Evolutionary conservation across 2,113 vertebrate species (phyloP).

Genomic region (Protobothrops mucrosquamatus): DNA sequence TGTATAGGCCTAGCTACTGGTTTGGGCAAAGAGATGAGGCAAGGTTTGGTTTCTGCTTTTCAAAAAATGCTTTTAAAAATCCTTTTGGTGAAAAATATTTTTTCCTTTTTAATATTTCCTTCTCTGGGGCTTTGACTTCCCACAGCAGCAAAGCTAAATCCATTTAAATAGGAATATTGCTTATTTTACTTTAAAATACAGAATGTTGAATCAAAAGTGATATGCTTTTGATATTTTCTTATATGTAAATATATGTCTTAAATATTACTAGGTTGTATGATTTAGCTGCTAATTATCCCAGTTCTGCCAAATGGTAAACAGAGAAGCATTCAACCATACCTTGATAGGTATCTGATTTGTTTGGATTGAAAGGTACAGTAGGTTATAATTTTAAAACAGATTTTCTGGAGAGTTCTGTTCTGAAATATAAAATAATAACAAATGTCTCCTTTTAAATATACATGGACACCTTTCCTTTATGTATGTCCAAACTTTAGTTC

Average conservation of each 20-base stretch:
- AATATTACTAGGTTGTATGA: not conserved
- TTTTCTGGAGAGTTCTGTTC: not conserved
- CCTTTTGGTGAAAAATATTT: too few species aligned
- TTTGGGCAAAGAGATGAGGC: too few species aligned
- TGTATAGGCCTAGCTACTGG: too few species aligned
- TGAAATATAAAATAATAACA: not conserved
- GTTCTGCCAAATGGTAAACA: not conserved
- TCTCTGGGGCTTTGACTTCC: too few species aligned
- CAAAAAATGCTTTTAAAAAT: too few species aligned
- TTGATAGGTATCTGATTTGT: not conserved
- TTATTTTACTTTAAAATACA: not conserved
- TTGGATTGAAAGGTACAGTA: too few species aligned
- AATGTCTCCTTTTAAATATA: not conserved
- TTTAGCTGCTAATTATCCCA: not conserved
- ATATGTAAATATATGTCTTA: not conserved
- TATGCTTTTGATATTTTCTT: not conserved
- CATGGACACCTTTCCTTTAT: not conserved
- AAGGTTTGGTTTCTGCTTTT: too few species aligned
- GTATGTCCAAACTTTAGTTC: not conserved
- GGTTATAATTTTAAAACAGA: not conserved
- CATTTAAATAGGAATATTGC: not conserved
- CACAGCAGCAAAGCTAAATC: not conserved
- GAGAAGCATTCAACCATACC: not conserved
- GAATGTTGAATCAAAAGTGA: slow-evolving; percentile 1
- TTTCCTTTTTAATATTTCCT: too few species aligned